A percentile compares a stretch with the other conserved stretches of the same genome.
These are phyloP conservation scores for Micrasema longulum DNA, from an alignment of 1,140 invertebrate species.

Conservation along the genomic window DNA sequence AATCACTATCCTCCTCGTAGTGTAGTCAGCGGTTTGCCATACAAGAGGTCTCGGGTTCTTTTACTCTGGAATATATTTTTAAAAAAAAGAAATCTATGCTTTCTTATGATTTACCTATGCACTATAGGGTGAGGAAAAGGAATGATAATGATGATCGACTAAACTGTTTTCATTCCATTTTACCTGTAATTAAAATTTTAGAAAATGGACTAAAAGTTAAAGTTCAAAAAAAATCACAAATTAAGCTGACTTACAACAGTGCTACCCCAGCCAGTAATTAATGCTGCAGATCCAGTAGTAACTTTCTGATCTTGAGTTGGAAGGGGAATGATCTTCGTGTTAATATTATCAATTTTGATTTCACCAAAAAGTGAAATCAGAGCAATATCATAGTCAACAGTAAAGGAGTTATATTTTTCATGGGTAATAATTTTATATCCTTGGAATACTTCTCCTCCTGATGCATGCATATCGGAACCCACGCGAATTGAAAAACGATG, in stretches of 20 bases:
- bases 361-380: constrained; percentile 16
- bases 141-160: too few relatives aligned
- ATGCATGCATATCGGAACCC: constrained; percentile 36
- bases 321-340: constrained; percentile 26
- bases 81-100: too few relatives aligned
- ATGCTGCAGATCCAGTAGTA: constrained; percentile 51
- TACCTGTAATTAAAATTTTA: too few relatives aligned
- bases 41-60: too few relatives aligned
- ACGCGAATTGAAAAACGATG: constrained; percentile 16
- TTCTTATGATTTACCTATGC: too few relatives aligned
- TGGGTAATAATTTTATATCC: constrained; percentile 18
- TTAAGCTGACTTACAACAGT: constrained; percentile 29
- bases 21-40: too few relatives aligned
- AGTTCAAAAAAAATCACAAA: too few relatives aligned
- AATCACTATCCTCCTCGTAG: too few relatives aligned
- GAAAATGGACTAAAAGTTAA: too few relatives aligned
- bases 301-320: constrained; percentile 51
- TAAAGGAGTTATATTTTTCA: constrained; percentile 4
- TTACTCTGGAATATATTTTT: too few relatives aligned
- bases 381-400: constrained; percentile 41
- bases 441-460: constrained; percentile 34
- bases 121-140: too few relatives aligned
- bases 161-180: too few relatives aligned
- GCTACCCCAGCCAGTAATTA: constrained; percentile 63
- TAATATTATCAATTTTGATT: constrained; percentile 5